phyloP scores from a whole-genome alignment of 2,797 vertebrate genomes.

The Rhinophrynus dorsalis region DNA sequence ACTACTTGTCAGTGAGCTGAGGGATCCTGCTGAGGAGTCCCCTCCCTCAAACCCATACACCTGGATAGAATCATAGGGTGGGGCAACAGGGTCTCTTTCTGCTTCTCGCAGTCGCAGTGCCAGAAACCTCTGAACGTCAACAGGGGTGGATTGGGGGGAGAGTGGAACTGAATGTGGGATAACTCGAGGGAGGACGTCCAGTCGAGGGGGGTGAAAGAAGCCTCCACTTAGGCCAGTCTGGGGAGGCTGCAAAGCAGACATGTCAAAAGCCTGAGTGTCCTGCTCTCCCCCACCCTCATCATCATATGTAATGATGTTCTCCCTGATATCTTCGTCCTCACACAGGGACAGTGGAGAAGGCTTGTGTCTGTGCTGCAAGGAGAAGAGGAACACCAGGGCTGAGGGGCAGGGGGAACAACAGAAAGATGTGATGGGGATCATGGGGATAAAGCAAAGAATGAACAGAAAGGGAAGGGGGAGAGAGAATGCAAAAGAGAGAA shows the following conservation, averaged over 20 bases:
- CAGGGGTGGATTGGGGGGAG: constrained; percentile 65
- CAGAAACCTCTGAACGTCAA: constrained; percentile 80
- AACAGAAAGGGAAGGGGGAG: constrained; percentile 10
- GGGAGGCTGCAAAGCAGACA: constrained; percentile 69
- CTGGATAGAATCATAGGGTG: constrained; percentile 89
- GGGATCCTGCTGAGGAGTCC: constrained; percentile 83
- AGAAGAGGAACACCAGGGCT: constrained; percentile 76
- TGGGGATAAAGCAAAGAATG: neutral
- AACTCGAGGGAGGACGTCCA: constrained; percentile 83
- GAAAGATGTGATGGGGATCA: neutral
- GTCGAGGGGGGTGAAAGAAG: constrained; percentile 66
- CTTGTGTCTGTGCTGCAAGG: constrained; percentile 73
- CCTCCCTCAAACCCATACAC: constrained; percentile 88
- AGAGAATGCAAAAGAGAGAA: constrained; percentile 45
- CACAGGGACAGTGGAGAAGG: constrained; percentile 77
- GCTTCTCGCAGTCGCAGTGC: constrained; percentile 82
- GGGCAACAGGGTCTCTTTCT: constrained; percentile 83
- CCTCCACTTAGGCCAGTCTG: constrained; percentile 60
- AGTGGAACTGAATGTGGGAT: constrained; percentile 66
- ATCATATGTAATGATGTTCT: constrained; percentile 81
- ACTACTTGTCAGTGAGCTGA: constrained; percentile 80
- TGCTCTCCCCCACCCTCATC: constrained; percentile 78
- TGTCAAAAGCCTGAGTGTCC: constrained; percentile 90
- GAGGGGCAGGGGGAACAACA: constrained; percentile 44
- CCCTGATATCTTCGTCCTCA: constrained; percentile 75